Percentiles rank a stretch among this genome's conserved stretches.
Evolutionary conservation across 2,888 invertebrate species (phyloP).

Genomic region (Sphaerophoria rueppellii): DNA sequence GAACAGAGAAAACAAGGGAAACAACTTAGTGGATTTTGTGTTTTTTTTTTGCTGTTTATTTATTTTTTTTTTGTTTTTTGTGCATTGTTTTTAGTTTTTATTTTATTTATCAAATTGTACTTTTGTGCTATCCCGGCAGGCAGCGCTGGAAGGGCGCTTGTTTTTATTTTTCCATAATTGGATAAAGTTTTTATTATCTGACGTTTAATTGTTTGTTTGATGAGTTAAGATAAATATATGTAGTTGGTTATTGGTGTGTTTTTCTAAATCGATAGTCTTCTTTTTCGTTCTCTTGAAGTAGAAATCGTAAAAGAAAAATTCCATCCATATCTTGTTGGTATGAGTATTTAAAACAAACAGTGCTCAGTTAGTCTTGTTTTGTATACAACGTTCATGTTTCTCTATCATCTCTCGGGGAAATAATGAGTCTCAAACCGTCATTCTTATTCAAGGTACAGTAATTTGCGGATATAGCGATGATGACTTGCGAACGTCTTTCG

Average conservation of each 20-base stretch:
- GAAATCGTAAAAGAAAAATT: not conserved
- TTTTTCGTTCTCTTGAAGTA: not conserved
- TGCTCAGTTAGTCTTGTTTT: conserved; percentile 56
- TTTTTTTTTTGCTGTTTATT: conserved; percentile 23
- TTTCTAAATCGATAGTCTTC: conserved; percentile 33
- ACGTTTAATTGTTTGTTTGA: conserved; percentile 3
- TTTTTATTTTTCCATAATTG: conserved; percentile 53
- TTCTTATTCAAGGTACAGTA: conserved; percentile 8
- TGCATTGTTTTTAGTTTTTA: conserved; percentile 53
- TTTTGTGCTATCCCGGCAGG: conserved; percentile 37
- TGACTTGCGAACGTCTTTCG: no score
- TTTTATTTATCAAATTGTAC: conserved; percentile 36
- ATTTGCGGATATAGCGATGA: not conserved
- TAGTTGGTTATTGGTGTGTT: not conserved
- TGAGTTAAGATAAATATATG: not conserved
- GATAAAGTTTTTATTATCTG: conserved; percentile 21
- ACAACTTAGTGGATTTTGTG: conserved; percentile 37
- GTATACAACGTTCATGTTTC: conserved; percentile 2
- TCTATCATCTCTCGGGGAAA: conserved; percentile 1
- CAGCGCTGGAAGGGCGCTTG: conserved; percentile 53
- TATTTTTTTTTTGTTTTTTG: conserved; percentile 32
- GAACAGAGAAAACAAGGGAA: conserved; percentile 47
- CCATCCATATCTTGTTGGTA: not conserved
- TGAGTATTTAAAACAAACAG: conserved; percentile 28
- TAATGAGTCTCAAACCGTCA: conserved; percentile 23